phyloP scores from a whole-genome alignment of 2,888 invertebrate species.

The Melikaiella ostensackeni region DNA sequence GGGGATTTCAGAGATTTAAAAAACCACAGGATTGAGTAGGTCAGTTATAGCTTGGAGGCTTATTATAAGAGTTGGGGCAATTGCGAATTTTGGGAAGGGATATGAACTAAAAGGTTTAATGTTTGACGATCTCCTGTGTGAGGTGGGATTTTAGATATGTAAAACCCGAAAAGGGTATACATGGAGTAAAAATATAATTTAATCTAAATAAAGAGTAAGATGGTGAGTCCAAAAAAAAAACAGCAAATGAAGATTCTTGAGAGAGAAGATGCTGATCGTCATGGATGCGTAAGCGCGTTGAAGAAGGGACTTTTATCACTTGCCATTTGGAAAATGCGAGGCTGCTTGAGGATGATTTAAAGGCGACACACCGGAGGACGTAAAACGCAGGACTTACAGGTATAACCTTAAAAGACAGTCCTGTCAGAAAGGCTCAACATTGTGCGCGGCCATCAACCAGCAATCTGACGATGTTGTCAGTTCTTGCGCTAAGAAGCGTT shows the following conservation, averaged over 20 bases:
- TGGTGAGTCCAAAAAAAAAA: not conserved
- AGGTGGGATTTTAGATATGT: no score
- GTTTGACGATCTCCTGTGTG: no score
- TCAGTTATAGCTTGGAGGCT: no score
- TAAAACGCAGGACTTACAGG: slow-evolving; percentile 18
- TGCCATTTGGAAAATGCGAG: slow-evolving; percentile 1
- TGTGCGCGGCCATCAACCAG: slow-evolving; percentile 2
- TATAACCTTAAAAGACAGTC: not conserved
- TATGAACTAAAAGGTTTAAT: no score
- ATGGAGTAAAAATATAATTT: no score
- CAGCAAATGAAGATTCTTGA: not conserved
- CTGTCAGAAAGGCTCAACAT: not conserved
- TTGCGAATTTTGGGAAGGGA: no score
- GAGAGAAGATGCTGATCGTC: not conserved
- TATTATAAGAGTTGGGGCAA: no score
- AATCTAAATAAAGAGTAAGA: not conserved
- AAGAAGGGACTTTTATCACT: slow-evolving; percentile 20
- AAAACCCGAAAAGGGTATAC: no score
- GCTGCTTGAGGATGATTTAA: slow-evolving; percentile 22
- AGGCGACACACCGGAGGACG: not conserved
- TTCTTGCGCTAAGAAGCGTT: not conserved
- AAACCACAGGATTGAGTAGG: no score
- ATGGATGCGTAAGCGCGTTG: slow-evolving; percentile 5
- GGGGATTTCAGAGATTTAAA: no score
- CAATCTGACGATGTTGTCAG: not conserved